Percentiles rank a stretch among this genome's conserved stretches.
These are phyloP conservation scores for Scaptodrosophila latifasciaeformis DNA, from an alignment of 2,888 invertebrate species.

Conservation along the genomic window DNA sequence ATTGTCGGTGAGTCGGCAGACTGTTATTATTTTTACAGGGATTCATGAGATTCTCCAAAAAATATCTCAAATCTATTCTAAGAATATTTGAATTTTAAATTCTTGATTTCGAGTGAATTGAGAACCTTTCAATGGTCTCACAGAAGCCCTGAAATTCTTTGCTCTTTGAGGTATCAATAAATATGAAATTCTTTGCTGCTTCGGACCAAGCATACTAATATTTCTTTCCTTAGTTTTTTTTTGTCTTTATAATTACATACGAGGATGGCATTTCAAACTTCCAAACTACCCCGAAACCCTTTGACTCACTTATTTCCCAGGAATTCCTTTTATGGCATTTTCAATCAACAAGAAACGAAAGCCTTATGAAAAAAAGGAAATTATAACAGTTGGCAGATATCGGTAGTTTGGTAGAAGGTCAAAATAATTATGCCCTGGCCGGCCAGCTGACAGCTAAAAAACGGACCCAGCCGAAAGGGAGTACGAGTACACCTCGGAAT, in stretches of 20 bases:
- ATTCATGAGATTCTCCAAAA: background rate
- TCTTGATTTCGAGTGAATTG: too few species aligned
- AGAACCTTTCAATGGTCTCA: too few species aligned
- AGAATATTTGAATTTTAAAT: background rate
- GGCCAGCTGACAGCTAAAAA: constrained; percentile 37
- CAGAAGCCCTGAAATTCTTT: too few species aligned
- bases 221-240: too few species aligned
- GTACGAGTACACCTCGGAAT: background rate
- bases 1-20: constrained; percentile 18
- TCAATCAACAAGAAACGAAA: constrained; percentile 41
- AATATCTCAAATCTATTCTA: background rate
- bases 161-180: too few species aligned
- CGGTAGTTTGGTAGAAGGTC: constrained; percentile 46
- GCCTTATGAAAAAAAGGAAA: constrained; percentile 5
- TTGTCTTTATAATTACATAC: constrained; percentile 2
- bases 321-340: constrained; percentile 58
- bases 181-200: background rate
- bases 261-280: constrained; percentile 4
- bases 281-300: constrained; percentile 27
- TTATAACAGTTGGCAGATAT: constrained; percentile 3
- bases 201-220: too few species aligned
- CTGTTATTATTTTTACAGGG: constrained; percentile 48
- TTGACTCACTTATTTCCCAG: constrained; percentile 41
- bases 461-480: background rate
- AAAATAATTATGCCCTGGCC: constrained; percentile 61